Percentiles rank a stretch among this genome's conserved stretches.
These are phyloP conservation scores for Phoxinus phoxinus DNA, from an alignment of 2,113 vertebrate genomes.

Conservation along the genomic window DNA sequence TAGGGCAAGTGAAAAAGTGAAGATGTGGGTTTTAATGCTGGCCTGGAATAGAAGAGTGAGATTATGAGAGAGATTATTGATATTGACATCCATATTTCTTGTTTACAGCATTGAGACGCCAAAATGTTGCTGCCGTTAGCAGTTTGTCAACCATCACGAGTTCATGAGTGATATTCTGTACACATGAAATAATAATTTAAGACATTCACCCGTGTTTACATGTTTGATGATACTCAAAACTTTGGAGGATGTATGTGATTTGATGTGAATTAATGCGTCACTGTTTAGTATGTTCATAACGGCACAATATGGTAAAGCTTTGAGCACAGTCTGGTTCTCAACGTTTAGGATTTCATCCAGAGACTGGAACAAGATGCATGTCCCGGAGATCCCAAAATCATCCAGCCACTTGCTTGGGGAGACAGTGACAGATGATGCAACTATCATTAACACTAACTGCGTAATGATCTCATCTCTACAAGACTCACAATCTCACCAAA, in stretches of 20 bases:
- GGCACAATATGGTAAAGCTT: neutral
- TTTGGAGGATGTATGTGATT: neutral
- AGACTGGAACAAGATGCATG: neutral
- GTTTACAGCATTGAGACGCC: neutral
- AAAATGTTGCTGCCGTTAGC: neutral
- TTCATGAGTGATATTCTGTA: neutral
- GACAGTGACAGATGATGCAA: neutral
- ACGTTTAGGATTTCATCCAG: neutral
- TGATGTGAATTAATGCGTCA: neutral
- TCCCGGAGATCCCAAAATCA: neutral
- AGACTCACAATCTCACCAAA: neutral
- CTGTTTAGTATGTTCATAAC: neutral
- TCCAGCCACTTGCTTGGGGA: neutral
- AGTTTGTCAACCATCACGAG: neutral
- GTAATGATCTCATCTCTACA: neutral
- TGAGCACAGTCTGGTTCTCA: neutral
- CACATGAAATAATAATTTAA: neutral
- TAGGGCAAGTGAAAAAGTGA: no score
- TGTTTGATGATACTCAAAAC: neutral
- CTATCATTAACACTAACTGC: neutral
- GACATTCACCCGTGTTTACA: neutral
- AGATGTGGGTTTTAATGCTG: neutral
- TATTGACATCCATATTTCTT: neutral
- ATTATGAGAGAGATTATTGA: neutral
- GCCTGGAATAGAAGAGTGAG: neutral